Base-by-base conservation (phyloP, 1,140 invertebrate genomes). In the Drosophila sp. region DNA sequence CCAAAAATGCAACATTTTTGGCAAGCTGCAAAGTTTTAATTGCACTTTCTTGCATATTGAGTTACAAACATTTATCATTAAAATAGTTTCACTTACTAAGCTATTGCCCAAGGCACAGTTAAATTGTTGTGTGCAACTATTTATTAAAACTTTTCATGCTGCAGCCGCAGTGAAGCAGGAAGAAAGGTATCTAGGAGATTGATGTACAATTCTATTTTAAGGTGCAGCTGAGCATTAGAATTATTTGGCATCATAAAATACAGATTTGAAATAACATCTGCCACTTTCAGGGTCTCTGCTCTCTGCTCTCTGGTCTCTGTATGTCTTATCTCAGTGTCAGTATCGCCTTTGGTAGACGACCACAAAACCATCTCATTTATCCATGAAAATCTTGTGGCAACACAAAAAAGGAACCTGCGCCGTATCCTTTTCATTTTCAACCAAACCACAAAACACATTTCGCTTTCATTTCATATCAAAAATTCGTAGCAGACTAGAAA, bases 291-390 rank as follows among this genome's bases (percentile, higher is more conserved):
- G 62, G 51, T 48, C 67, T 21, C 54, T 57, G 57, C 36, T 53
- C 40, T 16, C 16, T 53, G 38, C 8, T 45, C 29, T 5, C 13
- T 21, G 46, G 14, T 45, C 29, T 5, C 13, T 21, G 46, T n/a
- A 13, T 40, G 58, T 32, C 45, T 65, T 67, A 66, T 81, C 65
- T 78, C 61, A 63, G 72, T 81, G 61, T 65, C 51, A 51, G 69
- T 67, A 86, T 77, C 64, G 54, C 58, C 76, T 71, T 69, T 64
- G 64, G 69, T 75, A 76, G 61, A 67, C 58, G 58, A 87, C 81
- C 81, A 81, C 82, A 86, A 76, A 87, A 87, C 82, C 82, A 89
- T 82, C 79, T 87, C 83, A 87, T 87, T 87, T 89, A 89, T 73
- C 83, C 83, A 82, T 87, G 83, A 76, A 86, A 82, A 79, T 87